Conservation (phyloP, 2,888 invertebrate genomes). For the Pecten maximus region DNA sequence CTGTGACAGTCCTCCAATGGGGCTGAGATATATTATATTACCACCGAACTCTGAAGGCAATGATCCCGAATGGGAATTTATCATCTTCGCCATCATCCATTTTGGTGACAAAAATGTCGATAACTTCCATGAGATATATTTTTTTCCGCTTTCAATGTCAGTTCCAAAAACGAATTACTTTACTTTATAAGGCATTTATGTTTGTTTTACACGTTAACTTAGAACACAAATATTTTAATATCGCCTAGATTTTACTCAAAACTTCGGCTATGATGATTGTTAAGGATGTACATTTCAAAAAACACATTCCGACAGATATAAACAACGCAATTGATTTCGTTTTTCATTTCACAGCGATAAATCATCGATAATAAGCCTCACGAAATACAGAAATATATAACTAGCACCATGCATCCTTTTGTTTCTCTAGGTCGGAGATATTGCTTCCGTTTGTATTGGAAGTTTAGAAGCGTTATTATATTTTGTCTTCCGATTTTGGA, state of each 20-base stretch:
- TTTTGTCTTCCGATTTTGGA: too few relatives aligned
- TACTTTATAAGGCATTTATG: background rate
- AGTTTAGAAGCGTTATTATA: too few relatives aligned
- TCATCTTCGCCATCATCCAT: background rate
- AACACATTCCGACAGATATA: background rate
- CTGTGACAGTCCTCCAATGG: background rate
- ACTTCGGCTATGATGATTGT: background rate
- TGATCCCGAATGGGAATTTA: background rate
- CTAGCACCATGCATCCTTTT: background rate
- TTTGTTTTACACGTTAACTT: background rate
- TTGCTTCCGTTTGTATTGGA: background rate
- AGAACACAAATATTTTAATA: background rate
- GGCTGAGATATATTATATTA: background rate
- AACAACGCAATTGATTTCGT: background rate
- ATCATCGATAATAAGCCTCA: background rate
- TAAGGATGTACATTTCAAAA: background rate
- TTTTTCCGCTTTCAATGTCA: background rate
- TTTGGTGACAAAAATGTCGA: background rate
- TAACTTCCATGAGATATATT: background rate
- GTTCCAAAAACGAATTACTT: background rate
- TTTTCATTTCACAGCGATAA: background rate
- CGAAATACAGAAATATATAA: background rate
- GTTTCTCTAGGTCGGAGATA: background rate
- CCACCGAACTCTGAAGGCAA: background rate
- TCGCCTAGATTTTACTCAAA: background rate